These are phyloP conservation scores for Montipora efflorescens DNA, from an alignment of 64 coral and sea anemone species.

Conservation along the genomic window DNA sequence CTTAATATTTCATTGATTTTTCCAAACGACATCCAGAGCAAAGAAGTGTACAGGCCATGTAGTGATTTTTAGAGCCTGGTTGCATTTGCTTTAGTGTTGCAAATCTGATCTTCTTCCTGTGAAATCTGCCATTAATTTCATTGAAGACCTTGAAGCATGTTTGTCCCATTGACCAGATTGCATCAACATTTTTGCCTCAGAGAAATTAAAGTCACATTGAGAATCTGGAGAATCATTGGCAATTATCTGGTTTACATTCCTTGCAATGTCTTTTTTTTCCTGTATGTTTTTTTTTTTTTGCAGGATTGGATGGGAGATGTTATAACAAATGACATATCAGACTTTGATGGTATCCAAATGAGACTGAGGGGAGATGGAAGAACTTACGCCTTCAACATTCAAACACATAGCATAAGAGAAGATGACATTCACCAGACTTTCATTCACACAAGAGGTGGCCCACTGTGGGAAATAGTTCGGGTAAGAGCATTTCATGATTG, in stretches of 20 bases:
- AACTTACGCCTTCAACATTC: constrained; percentile 93
- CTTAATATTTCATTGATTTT: too few species aligned
- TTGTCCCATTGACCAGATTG: too few species aligned
- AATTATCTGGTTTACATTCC: background rate
- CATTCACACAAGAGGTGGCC: constrained; percentile 95
- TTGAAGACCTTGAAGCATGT: too few species aligned
- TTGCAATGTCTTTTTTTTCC: background rate
- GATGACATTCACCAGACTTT: constrained; percentile 96
- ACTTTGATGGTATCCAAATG: constrained; percentile 94
- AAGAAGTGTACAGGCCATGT: too few species aligned
- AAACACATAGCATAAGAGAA: constrained; percentile 79
- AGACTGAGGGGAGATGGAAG: constrained; percentile 91
- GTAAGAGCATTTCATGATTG: constrained; percentile 37
- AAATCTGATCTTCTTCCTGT: too few species aligned
- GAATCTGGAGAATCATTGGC: too few species aligned
- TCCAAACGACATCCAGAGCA: too few species aligned
- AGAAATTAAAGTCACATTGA: too few species aligned
- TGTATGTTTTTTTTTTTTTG: constrained; percentile 4
- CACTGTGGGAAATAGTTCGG: constrained; percentile 89
- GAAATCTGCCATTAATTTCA: too few species aligned
- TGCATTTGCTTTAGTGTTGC: too few species aligned
- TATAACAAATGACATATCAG: constrained; percentile 77
- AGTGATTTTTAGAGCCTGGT: too few species aligned
- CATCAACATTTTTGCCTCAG: too few species aligned
- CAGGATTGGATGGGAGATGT: constrained; percentile 90